phyloP scores from a whole-genome alignment of 1,140 invertebrate species.

The Aphelenchoides besseyi region DNA sequence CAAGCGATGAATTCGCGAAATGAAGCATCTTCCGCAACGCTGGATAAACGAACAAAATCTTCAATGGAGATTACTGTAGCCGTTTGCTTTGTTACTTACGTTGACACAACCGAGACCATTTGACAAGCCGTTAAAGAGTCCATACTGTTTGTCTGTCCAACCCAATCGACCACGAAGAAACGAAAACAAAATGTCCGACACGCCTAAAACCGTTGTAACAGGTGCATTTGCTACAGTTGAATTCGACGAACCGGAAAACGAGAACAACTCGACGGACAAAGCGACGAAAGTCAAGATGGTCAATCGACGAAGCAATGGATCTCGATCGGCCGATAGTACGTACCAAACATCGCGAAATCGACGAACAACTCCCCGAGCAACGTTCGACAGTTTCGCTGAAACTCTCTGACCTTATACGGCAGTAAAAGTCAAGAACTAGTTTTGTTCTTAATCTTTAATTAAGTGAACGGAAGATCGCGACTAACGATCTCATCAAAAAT shows the following conservation, averaged over 20 bases:
- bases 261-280: conserved; percentile 34
- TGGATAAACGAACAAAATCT: conserved; percentile 42
- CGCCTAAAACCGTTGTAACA: conserved; percentile 26
- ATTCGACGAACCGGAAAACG: conserved; percentile 27
- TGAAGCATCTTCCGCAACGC: conserved; percentile 32
- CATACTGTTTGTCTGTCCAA: conserved; percentile 49
- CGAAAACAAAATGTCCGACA: conserved; percentile 49
- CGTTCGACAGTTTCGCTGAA: neutral
- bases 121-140: conserved; percentile 40
- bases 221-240: neutral
- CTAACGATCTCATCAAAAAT: conserved; percentile 7
- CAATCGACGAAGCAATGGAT: conserved; percentile 17
- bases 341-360: conserved; percentile 16
- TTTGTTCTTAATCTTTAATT: conserved; percentile 7
- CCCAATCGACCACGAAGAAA: conserved; percentile 44
- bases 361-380: conserved; percentile 14
- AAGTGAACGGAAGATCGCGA: neutral
- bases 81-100: conserved; percentile 25
- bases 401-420: neutral
- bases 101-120: conserved; percentile 37
- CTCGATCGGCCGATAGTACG: conserved; percentile 14
- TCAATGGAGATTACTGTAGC: neutral
- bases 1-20: conserved; percentile 38
- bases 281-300: conserved; percentile 41
- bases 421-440: neutral